Evolutionary conservation across 2,113 vertebrate species (phyloP).

Genomic region (Antechinus stuartii): DNA sequence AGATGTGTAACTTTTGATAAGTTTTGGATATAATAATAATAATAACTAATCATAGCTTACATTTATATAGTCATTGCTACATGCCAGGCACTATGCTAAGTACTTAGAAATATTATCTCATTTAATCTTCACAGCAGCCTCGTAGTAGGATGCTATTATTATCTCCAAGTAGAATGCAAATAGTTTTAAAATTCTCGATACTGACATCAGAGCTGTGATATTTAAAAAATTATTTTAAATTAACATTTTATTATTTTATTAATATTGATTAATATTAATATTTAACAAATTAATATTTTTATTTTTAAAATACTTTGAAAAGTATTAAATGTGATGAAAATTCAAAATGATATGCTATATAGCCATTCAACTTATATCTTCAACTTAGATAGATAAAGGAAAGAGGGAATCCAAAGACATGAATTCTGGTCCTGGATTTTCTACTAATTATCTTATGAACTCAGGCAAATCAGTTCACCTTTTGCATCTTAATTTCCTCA

Average conservation of each 20-base stretch:
- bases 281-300: neutral
- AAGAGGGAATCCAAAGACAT: neutral
- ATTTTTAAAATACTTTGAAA: neutral
- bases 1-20: neutral
- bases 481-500: slow-evolving; percentile 4
- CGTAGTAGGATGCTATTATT: accelerated
- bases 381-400: neutral
- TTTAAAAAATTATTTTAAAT: too few relatives aligned
- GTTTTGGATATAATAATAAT: neutral
- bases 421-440: neutral
- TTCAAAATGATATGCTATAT: neutral
- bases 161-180: neutral
- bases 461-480: neutral
- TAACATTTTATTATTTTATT: too few relatives aligned
- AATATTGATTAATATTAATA: too few relatives aligned
- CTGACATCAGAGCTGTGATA: neutral
- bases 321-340: neutral
- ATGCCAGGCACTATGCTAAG: too few relatives aligned
- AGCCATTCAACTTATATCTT: neutral
- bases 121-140: accelerated
- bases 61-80: neutral
- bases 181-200: neutral
- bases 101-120: accelerated
- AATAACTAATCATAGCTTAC: neutral
- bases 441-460: neutral